Percentiles rank a stretch among this genome's conserved stretches.
These are phyloP conservation scores for Vanessa tameamea DNA, from an alignment of 1,140 invertebrate genomes.

Conservation along the genomic window DNA sequence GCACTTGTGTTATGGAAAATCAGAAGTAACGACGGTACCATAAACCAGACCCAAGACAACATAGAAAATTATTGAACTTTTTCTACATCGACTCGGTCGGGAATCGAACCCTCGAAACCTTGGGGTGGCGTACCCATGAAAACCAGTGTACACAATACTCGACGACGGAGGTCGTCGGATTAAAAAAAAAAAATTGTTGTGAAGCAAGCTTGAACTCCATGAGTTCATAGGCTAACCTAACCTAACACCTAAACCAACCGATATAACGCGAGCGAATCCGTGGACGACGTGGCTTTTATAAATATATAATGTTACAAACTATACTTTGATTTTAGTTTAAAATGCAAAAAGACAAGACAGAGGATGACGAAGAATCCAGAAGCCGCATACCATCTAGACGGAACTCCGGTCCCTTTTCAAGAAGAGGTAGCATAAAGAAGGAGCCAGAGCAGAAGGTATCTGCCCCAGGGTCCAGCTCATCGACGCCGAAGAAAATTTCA, in stretches of 20 bases:
- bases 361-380: constrained; percentile 45
- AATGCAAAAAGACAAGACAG: constrained; percentile 34
- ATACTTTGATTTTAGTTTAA: constrained; percentile 14
- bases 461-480: constrained; percentile 41
- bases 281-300: too few species aligned
- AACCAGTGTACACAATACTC: too few species aligned
- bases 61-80: too few species aligned
- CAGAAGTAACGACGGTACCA: too few species aligned
- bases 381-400: constrained; percentile 53
- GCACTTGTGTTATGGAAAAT: too few species aligned
- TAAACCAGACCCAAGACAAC: too few species aligned
- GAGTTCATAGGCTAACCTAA: background rate
- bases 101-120: too few species aligned
- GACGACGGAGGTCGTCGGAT: background rate
- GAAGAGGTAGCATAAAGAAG: constrained; percentile 53
- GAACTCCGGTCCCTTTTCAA: constrained; percentile 51
- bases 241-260: too few species aligned
- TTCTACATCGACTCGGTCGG: too few species aligned
- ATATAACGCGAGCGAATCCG: too few species aligned
- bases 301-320: background rate
- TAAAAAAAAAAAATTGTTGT: background rate
- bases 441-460: constrained; percentile 48
- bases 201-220: background rate
- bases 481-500: constrained; percentile 52
- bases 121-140: too few species aligned